A percentile compares a stretch with the other conserved stretches of the same genome.
These are phyloP conservation scores for Suncus etruscus DNA, from an alignment of 2,113 vertebrate species.

Conservation along the genomic window DNA sequence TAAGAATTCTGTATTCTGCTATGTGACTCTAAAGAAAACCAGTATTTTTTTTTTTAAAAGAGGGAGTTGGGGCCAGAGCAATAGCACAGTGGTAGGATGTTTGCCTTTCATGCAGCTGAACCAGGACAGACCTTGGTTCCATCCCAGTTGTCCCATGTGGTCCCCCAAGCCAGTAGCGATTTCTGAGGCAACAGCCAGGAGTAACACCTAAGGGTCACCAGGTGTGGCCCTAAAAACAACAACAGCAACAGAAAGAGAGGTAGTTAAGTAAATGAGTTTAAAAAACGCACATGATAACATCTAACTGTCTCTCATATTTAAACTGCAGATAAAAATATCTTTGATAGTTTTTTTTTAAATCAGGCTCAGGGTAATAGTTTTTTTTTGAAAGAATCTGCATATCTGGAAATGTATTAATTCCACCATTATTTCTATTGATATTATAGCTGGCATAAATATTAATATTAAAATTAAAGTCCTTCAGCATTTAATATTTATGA, in stretches of 20 bases:
- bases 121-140: too few species aligned
- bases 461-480: background rate
- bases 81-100: too few species aligned
- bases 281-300: background rate
- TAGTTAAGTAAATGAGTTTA: too few species aligned
- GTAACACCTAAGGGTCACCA: too few species aligned
- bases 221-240: too few species aligned
- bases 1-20: conserved; percentile 16
- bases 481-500: background rate
- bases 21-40: conserved; percentile 20
- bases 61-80: too few species aligned
- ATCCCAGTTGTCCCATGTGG: too few species aligned
- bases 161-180: too few species aligned
- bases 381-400: background rate
- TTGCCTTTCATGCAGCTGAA: too few species aligned
- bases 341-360: background rate
- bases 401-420: conserved; percentile 38
- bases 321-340: background rate
- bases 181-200: too few species aligned
- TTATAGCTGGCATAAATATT: background rate
- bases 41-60: too few species aligned
- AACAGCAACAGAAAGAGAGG: too few species aligned
- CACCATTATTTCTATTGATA: background rate
- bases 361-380: background rate
- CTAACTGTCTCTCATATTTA: background rate